These are phyloP conservation scores for Hemichromis elongatus DNA, from an alignment of 2,113 vertebrate genomes.

Conservation along the genomic window DNA sequence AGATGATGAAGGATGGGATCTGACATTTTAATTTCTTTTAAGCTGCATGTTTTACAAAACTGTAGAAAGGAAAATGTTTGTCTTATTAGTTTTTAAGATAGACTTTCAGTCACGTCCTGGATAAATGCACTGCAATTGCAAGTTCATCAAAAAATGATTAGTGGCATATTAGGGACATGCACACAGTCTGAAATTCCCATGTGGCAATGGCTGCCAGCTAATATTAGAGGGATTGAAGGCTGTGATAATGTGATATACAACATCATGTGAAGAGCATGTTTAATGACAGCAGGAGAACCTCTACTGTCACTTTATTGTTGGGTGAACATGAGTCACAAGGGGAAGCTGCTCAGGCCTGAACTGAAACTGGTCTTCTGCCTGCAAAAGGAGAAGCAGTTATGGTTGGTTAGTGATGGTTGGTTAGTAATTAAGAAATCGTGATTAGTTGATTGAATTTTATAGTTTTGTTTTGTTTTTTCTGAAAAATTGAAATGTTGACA, in stretches of 20 bases:
- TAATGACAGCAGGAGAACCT: neutral
- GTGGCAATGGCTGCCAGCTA: neutral
- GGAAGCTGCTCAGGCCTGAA: neutral
- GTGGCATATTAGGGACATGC: neutral
- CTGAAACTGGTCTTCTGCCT: neutral
- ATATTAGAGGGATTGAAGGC: neutral
- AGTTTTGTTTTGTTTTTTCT: neutral
- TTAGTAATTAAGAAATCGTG: neutral
- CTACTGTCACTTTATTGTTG: neutral
- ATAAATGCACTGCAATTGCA: neutral
- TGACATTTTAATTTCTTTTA: neutral
- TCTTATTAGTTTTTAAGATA: neutral
- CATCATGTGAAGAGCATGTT: neutral
- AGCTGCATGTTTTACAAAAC: neutral
- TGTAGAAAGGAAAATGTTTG: neutral
- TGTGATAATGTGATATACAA: neutral
- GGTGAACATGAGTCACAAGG: neutral
- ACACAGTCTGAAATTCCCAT: neutral
- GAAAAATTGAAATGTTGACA: neutral
- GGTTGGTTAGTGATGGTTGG: neutral
- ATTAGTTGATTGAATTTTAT: neutral
- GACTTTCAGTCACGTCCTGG: neutral
- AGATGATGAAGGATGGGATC: neutral
- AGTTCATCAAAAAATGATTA: neutral
- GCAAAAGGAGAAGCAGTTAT: neutral